Conservation (phyloP, 2,797 vertebrate genomes). For the Enteromius argenteus region DNA sequence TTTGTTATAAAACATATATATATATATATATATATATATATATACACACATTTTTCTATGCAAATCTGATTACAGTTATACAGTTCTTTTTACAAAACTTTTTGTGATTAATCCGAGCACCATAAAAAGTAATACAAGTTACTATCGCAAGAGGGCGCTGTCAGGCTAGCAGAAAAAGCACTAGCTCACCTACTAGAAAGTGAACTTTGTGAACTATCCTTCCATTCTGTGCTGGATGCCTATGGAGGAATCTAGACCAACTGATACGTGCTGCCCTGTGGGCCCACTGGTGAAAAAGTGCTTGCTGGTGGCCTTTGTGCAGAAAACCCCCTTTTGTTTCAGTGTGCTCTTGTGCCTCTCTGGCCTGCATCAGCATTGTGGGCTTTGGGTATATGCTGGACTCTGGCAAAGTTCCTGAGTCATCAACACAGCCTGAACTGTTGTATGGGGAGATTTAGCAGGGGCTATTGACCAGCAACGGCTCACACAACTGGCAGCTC, state of each 20-base stretch:
- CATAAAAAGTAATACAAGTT: background rate
- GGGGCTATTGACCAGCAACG: slow-evolving; percentile 60
- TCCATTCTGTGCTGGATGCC: slow-evolving; percentile 18
- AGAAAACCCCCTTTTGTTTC: slow-evolving; percentile 66
- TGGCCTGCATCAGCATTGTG: slow-evolving; percentile 73
- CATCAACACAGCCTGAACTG: slow-evolving; percentile 68
- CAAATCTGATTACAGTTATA: background rate
- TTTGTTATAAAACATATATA: background rate
- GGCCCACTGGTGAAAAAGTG: slow-evolving; percentile 62
- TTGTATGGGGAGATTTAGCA: slow-evolving; percentile 72
- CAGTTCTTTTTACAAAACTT: background rate
- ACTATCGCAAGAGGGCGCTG: slow-evolving; percentile 61
- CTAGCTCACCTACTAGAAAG: slow-evolving; percentile 1
- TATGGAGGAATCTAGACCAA: slow-evolving; percentile 57
- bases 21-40: background rate
- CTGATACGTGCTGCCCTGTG: slow-evolving; percentile 66
- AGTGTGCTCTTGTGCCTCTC: slow-evolving; percentile 50
- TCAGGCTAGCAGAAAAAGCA: slow-evolving; percentile 32
- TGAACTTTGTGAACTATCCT: slow-evolving; percentile 45
- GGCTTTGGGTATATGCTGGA: slow-evolving; percentile 64
- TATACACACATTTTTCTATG: background rate
- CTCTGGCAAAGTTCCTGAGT: slow-evolving; percentile 73
- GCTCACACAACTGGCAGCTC: slow-evolving; percentile 31
- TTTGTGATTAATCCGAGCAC: background rate
- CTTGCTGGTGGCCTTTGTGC: slow-evolving; percentile 70